Evolutionary conservation across 2,888 invertebrate genomes (phyloP), one percentile per base, ranked within the genome.

Genomic region (Sympetrum striolatum): DNA sequence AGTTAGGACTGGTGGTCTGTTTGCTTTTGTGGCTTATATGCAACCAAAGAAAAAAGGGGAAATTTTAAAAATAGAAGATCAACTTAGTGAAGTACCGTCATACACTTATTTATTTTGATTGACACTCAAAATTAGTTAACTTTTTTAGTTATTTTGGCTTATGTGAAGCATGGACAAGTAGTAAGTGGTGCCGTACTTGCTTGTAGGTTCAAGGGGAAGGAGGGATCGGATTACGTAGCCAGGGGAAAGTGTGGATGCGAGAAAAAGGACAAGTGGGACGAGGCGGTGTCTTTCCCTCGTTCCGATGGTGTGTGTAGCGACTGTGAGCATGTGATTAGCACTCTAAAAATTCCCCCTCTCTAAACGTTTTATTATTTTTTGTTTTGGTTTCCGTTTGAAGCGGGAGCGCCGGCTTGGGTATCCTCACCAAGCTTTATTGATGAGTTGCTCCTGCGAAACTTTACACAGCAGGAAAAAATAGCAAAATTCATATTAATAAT

Each of bases 1-100:
- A 79, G 90, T 80, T 90, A 90, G 90, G 90, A 90, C 90, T 90
- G 90, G 81, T 80, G 90, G 80, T 90, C 80, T 90, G 80, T 90
- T 90, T 80, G 90, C 90, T 90, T 90, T 48, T 90, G 90, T 90
- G 90, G 90, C 90, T 90, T 90, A 90, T 81, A 80, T 35, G 90
- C 90, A 90, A 90, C 90, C 90, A 90, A 90, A 90, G 90, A 90
- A 81, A 90, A n/a, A 90, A 80, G 79, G 80, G 79, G 64, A 90
- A 90, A 90, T 39, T 86, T 60, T 37, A 60, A 60, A 86, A 86
- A 60, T 86, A 86, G 60, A 86, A 86, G 86, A 86, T 86, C 60
- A 86, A 60, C 37, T 60, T 86, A 86, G 60, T 60, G 86, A 60
- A 86, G 86, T 86, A 86, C 60, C 86, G 35, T 48, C 86, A 86